phyloP scores from a whole-genome alignment of 2,797 vertebrate genomes.

The Alauda arvensis region DNA sequence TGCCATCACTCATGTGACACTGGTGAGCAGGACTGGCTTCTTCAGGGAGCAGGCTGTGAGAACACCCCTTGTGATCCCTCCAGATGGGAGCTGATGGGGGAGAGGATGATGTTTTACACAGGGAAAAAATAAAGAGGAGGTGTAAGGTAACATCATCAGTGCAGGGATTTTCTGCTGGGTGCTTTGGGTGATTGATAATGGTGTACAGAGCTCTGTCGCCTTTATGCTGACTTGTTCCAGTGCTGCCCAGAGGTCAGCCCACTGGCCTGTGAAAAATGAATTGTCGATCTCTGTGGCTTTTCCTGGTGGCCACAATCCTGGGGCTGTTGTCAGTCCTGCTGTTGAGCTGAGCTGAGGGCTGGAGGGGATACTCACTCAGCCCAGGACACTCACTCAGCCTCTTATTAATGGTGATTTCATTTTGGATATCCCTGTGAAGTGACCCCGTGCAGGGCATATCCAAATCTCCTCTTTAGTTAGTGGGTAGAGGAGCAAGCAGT shows the following conservation, averaged over 20 bases:
- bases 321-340: background rate
- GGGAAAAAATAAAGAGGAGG: background rate
- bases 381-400: background rate
- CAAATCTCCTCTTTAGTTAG: background rate
- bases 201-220: slow-evolving; percentile 21
- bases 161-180: background rate
- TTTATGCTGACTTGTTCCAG: slow-evolving; percentile 21
- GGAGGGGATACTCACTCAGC: background rate
- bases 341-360: background rate
- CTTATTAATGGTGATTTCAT: background rate
- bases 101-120: background rate
- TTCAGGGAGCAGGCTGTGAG: background rate
- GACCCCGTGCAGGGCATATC: background rate
- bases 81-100: background rate
- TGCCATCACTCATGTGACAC: background rate
- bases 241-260: background rate
- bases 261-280: slow-evolving; percentile 16
- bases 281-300: slow-evolving; percentile 24
- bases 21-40: background rate
- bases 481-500: background rate
- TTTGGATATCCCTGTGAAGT: background rate
- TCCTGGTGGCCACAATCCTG: background rate
- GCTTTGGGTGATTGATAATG: slow-evolving; percentile 17
- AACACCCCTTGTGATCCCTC: background rate
- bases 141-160: background rate